Evolutionary conservation across 2,113 vertebrate species (phyloP).

Genomic region (Romanogobio albipinnatus): DNA sequence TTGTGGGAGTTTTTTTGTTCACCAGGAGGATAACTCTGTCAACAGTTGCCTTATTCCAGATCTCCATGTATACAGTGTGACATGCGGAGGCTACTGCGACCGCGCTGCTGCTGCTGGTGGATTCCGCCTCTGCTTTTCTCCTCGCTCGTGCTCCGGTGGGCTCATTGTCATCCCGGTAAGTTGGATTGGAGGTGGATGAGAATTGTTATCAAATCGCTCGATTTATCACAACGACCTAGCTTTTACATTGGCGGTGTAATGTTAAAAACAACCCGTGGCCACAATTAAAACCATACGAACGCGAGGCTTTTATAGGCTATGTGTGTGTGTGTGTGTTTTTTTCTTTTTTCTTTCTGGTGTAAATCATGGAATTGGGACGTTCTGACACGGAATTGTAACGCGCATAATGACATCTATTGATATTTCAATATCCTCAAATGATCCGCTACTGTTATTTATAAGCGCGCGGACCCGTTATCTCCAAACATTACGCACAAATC

Average conservation of each 20-base stretch:
- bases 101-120: slow-evolving; percentile 81
- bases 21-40: slow-evolving; percentile 73
- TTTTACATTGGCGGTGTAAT: not conserved
- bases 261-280: too few species aligned
- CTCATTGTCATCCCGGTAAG: slow-evolving; percentile 92
- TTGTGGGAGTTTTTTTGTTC: slow-evolving; percentile 43
- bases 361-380: not conserved
- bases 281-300: not conserved
- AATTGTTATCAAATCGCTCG: not conserved
- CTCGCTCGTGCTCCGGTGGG: slow-evolving; percentile 83
- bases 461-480: slow-evolving; percentile 28
- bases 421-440: not conserved
- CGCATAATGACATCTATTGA: not conserved
- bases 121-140: slow-evolving; percentile 86
- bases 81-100: slow-evolving; percentile 95
- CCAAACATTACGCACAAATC: not conserved
- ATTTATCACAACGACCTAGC: not conserved
- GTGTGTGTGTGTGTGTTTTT: too few species aligned
- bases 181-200: slow-evolving; percentile 51
- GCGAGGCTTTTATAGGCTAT: not conserved
- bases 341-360: not conserved
- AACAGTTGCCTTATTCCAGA: slow-evolving; percentile 76
- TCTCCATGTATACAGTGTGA: slow-evolving; percentile 86
- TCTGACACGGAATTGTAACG: not conserved
- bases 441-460: not conserved